These are phyloP conservation scores for Eupithecia inturbata DNA, from an alignment of 2,888 invertebrate genomes.

Conservation along the genomic window DNA sequence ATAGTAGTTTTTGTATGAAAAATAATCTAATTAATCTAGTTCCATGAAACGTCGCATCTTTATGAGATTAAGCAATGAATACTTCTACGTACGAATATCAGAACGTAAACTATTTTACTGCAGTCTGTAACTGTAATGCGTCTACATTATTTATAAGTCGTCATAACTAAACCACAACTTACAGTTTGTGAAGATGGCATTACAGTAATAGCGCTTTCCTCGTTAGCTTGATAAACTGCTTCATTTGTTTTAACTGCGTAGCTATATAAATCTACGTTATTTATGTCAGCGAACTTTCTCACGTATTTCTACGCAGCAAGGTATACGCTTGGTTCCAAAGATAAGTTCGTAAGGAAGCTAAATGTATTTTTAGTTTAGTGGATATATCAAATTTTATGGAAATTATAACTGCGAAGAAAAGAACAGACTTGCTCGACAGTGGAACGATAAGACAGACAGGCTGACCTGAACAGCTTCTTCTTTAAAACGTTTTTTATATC, in stretches of 20 bases:
- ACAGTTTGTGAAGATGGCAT: slow-evolving; percentile 14
- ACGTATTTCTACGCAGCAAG: not conserved
- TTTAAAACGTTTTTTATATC: not conserved
- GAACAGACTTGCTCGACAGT: too few species aligned
- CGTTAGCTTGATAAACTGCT: slow-evolving; percentile 14
- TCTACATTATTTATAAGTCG: not conserved
- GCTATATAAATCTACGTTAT: slow-evolving; percentile 10
- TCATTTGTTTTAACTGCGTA: slow-evolving; percentile 14
- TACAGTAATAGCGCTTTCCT: slow-evolving; percentile 27
- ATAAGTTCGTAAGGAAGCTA: not conserved
- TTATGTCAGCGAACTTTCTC: not conserved
- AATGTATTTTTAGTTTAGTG: not conserved
- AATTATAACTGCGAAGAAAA: not conserved
- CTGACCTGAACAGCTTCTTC: not conserved
- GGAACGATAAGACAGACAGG: not conserved
- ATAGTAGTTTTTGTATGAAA: not conserved
- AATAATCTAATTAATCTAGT: not conserved
- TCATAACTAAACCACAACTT: not conserved
- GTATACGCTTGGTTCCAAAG: not conserved
- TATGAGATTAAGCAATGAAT: not conserved
- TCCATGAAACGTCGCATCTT: too few species aligned
- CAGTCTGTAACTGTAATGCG: not conserved
- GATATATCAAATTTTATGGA: not conserved
- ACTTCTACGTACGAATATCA: not conserved
- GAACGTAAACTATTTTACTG: not conserved